phyloP scores from a whole-genome alignment of 2,113 vertebrate genomes.

The Corvus cornix region DNA sequence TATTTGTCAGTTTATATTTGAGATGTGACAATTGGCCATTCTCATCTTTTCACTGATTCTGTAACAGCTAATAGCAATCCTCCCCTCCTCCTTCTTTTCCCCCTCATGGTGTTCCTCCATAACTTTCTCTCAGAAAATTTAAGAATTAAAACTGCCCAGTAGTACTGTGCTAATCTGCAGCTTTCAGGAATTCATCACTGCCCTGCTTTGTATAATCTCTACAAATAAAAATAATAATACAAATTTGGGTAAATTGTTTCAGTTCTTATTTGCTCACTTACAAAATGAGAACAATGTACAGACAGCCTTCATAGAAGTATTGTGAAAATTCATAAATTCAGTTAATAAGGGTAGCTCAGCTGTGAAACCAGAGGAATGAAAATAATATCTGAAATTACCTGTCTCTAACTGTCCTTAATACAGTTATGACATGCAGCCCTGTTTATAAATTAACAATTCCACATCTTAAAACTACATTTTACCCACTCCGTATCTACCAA shows the following conservation, averaged over 20 bases:
- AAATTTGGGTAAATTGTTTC: not conserved
- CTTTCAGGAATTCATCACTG: not conserved
- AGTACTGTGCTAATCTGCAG: not conserved
- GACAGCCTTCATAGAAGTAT: not conserved
- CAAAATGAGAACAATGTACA: not conserved
- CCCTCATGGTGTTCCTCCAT: accelerated
- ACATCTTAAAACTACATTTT: not conserved
- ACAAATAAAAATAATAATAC: not conserved
- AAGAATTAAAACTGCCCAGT: not conserved
- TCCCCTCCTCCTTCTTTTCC: accelerated
- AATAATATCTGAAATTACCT: not conserved
- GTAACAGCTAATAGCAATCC: not conserved
- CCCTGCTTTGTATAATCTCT: not conserved
- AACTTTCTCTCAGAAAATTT: not conserved
- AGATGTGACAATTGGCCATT: not conserved
- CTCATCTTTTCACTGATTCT: not conserved
- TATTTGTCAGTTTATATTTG: not conserved
- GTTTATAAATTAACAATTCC: not conserved
- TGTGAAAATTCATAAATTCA: not conserved
- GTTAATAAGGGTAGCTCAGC: not conserved
- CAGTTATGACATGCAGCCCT: not conserved
- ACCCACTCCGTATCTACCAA: not conserved
- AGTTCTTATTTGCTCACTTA: not conserved
- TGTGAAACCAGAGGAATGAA: not conserved
- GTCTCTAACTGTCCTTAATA: not conserved